A percentile compares a stretch with the other conserved stretches of the same genome.
These are phyloP conservation scores for Burhinus bistriatus DNA, from an alignment of 2,113 vertebrate genomes.

Conservation along the genomic window DNA sequence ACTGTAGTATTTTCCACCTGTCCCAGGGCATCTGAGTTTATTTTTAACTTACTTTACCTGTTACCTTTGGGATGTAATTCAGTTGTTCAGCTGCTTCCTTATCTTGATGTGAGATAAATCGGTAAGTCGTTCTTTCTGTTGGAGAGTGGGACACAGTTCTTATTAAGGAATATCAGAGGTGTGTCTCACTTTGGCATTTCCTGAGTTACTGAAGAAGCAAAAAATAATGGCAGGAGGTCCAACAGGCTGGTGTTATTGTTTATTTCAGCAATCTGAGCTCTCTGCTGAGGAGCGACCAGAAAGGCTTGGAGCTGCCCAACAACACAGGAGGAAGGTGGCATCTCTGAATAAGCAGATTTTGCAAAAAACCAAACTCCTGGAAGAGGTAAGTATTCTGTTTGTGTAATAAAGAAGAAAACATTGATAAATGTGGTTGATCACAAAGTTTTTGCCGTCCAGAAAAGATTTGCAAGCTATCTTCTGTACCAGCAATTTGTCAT, in stretches of 20 bases:
- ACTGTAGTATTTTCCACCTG: neutral
- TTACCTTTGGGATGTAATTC: neutral
- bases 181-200: neutral
- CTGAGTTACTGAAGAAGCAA: neutral
- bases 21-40: neutral
- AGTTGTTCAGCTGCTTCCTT: neutral
- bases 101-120: neutral
- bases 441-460: neutral
- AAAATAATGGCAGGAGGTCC: neutral
- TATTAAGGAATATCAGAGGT: neutral
- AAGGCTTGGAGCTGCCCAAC: conserved; percentile 82
- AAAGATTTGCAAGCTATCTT: neutral
- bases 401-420: neutral
- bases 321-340: conserved; percentile 83
- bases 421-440: neutral
- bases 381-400: conserved; percentile 78
- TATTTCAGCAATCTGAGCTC: conserved; percentile 81
- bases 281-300: conserved; percentile 86
- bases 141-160: neutral
- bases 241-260: neutral
- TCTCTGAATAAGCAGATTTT: conserved; percentile 90
- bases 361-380: conserved; percentile 82
- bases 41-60: neutral
- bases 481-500: neutral
- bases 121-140: neutral